phyloP scores from a whole-genome alignment of 2,113 vertebrate species.

The Geococcyx californianus region DNA sequence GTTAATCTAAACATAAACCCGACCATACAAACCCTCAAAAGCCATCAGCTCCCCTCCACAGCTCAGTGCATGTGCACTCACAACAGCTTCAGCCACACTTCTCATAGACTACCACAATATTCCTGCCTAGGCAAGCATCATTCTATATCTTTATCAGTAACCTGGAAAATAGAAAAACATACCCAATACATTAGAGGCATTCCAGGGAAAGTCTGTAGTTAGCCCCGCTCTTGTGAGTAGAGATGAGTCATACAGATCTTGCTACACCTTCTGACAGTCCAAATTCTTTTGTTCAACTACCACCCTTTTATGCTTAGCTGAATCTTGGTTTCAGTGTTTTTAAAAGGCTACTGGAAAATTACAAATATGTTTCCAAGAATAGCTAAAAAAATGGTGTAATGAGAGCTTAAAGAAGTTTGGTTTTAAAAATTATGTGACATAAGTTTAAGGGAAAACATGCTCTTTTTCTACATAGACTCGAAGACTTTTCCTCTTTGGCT shows the following conservation, averaged over 20 bases:
- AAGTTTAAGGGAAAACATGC: background rate
- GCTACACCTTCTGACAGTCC: background rate
- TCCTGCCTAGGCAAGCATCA: accelerated
- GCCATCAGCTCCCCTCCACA: background rate
- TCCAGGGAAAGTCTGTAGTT: background rate
- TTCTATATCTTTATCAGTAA: background rate
- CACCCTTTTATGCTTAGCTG: background rate
- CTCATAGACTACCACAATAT: background rate
- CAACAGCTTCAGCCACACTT: background rate
- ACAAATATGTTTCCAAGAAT: background rate
- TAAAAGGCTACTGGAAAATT: background rate
- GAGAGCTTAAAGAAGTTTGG: background rate
- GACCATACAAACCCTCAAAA: background rate
- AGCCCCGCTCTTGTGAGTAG: background rate
- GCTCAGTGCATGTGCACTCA: background rate
- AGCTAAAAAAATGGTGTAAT: background rate
- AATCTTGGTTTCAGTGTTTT: background rate
- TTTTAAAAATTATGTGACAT: background rate
- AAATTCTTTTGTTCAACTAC: background rate
- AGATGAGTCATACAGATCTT: accelerated
- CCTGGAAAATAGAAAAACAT: background rate
- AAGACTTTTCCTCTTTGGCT: background rate
- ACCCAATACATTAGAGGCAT: background rate
- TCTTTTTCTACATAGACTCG: accelerated
- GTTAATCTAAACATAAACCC: background rate